Conservation (phyloP, 2,888 invertebrate species). For the Dugesia japonica region DNA sequence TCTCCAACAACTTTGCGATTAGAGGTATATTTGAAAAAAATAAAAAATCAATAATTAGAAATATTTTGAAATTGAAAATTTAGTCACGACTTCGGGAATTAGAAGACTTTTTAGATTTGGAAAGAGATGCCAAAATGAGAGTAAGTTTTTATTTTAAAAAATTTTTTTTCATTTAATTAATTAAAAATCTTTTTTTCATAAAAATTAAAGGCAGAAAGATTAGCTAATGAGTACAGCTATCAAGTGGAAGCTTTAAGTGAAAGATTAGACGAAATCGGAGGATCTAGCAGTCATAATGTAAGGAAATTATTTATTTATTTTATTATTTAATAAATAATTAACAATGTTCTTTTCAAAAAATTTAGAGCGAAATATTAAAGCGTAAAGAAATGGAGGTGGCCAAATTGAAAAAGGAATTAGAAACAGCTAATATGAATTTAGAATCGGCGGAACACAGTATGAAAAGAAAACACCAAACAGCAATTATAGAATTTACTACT, state of each 20-base stretch:
- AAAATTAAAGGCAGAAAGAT: conserved; percentile 27
- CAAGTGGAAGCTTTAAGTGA: conserved; percentile 27
- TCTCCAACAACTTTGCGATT: neutral
- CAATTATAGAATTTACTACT: conserved; percentile 20
- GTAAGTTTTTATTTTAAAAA: neutral
- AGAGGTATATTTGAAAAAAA: neutral
- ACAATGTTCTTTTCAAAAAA: no score
- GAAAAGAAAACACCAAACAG: conserved; percentile 24
- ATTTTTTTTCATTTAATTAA: neutral
- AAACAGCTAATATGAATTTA: conserved; percentile 20
- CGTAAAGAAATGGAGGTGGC: conserved; percentile 22
- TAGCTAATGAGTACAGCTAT: conserved; percentile 24
- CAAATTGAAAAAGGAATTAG: conserved; percentile 25
- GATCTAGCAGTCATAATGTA: neutral
- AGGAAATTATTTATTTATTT: neutral
- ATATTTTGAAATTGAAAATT: neutral
- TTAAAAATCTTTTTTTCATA: no score
- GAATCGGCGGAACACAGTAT: conserved; percentile 17
- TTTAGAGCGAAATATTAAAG: conserved; percentile 24
- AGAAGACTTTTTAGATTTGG: conserved; percentile 23
- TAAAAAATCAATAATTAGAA: no score
- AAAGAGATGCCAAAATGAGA: conserved; percentile 24
- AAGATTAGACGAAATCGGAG: conserved; percentile 11
- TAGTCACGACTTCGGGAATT: conserved; percentile 21
- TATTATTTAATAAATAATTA: neutral